These are phyloP conservation scores for Gopherus flavomarginatus DNA, from an alignment of 2,113 vertebrate species.

Conservation along the genomic window DNA sequence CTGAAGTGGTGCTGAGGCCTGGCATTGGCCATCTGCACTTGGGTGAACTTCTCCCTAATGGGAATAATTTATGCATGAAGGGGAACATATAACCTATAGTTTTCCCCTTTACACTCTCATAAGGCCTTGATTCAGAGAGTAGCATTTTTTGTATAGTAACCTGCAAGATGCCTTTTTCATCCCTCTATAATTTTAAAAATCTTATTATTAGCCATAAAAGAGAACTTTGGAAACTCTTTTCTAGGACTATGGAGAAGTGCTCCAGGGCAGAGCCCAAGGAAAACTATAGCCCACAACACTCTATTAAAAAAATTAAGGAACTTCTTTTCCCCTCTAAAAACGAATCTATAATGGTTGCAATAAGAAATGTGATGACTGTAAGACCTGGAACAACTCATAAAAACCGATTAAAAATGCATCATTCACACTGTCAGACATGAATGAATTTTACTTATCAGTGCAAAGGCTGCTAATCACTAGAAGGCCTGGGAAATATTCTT, in stretches of 20 bases:
- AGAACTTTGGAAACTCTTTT: neutral
- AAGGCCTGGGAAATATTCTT: neutral
- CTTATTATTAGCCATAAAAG: accelerated
- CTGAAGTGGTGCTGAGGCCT: neutral
- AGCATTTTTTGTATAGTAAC: neutral
- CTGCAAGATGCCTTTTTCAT: neutral
- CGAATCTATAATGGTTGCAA: neutral
- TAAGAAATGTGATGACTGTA: neutral
- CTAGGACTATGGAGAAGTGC: neutral
- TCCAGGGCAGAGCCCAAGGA: neutral
- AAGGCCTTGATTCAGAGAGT: neutral
- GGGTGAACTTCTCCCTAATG: neutral
- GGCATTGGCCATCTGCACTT: neutral
- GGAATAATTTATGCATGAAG: neutral
- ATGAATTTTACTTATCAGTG: neutral
- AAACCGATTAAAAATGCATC: neutral
- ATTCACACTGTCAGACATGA: neutral
- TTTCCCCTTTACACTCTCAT: neutral
- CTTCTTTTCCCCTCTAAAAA: neutral
- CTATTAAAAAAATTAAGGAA: neutral
- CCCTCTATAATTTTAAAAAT: neutral
- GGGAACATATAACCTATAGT: neutral
- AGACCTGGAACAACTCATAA: neutral
- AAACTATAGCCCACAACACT: neutral
- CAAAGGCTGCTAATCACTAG: neutral